These are phyloP conservation scores for Phocoena phocoena DNA, from an alignment of 2,113 vertebrate species.

Conservation along the genomic window DNA sequence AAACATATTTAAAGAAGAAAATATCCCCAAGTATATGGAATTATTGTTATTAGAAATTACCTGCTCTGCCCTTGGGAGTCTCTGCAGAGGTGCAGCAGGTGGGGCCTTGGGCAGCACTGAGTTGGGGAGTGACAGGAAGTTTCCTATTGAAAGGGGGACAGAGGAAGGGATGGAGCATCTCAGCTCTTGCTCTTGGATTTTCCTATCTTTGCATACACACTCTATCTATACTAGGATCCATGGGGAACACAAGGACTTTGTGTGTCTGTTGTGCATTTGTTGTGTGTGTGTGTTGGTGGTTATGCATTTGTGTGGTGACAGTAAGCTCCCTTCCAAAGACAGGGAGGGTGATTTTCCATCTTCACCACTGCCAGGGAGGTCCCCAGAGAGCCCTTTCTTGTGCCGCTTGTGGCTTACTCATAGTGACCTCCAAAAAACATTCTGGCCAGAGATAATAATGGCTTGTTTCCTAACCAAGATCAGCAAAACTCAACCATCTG, in stretches of 20 bases:
- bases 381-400: neutral
- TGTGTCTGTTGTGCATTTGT: neutral
- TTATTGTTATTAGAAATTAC: neutral
- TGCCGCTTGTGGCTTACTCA: slow-evolving; percentile 50
- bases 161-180: neutral
- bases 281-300: neutral
- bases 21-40: neutral
- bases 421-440: slow-evolving; percentile 48
- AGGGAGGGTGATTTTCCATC: slow-evolving; percentile 43
- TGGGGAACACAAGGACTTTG: neutral
- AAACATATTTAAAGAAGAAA: neutral
- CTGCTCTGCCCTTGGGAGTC: neutral
- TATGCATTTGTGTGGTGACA: neutral
- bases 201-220: neutral
- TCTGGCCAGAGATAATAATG: slow-evolving; percentile 71
- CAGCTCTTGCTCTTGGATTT: neutral
- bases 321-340: neutral
- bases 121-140: neutral
- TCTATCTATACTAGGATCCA: neutral
- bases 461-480: slow-evolving; percentile 68
- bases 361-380: slow-evolving; percentile 46
- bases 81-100: neutral
- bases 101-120: neutral
- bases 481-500: slow-evolving; percentile 77
- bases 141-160: neutral